phyloP scores from a whole-genome alignment of 2,797 vertebrate species.

The Tauraco hartlaubi region DNA sequence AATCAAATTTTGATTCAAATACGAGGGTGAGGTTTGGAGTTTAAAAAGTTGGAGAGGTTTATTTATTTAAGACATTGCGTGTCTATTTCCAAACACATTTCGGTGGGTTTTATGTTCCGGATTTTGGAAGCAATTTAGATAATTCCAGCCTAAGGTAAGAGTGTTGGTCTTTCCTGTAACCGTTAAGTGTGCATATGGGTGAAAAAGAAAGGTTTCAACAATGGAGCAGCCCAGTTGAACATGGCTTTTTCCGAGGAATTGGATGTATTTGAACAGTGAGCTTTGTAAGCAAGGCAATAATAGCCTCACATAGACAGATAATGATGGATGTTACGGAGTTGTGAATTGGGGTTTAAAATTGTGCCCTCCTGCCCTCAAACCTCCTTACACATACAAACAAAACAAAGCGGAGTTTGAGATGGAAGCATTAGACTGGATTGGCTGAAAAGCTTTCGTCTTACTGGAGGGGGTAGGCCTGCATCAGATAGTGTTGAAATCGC shows the following conservation, averaged over 20 bases:
- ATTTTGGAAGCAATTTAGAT: neutral
- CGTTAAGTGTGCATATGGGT: neutral
- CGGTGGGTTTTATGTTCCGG: neutral
- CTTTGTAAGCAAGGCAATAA: conserved; percentile 50
- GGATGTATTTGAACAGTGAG: conserved; percentile 62
- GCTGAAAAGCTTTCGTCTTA: conserved; percentile 61
- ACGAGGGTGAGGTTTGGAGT: neutral
- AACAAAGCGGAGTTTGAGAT: conserved; percentile 68
- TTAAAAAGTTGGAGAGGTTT: neutral
- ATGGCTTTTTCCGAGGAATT: neutral
- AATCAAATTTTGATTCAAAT: neutral
- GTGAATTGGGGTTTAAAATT: conserved; percentile 68
- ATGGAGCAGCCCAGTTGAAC: neutral
- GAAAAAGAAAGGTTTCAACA: neutral
- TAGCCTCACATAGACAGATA: conserved; percentile 48
- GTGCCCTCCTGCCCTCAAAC: conserved; percentile 66
- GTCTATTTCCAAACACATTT: neutral
- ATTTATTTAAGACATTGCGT: neutral
- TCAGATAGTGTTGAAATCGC: conserved; percentile 79
- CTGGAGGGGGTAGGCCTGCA: conserved; percentile 57
- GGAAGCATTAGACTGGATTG: conserved; percentile 41
- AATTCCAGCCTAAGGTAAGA: neutral
- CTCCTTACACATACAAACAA: conserved; percentile 73
- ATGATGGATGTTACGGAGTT: conserved; percentile 71
- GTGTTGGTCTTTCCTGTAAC: neutral